These are phyloP conservation scores for Argyrosomus japonicus DNA, from an alignment of 2,113 vertebrate species.

Conservation along the genomic window DNA sequence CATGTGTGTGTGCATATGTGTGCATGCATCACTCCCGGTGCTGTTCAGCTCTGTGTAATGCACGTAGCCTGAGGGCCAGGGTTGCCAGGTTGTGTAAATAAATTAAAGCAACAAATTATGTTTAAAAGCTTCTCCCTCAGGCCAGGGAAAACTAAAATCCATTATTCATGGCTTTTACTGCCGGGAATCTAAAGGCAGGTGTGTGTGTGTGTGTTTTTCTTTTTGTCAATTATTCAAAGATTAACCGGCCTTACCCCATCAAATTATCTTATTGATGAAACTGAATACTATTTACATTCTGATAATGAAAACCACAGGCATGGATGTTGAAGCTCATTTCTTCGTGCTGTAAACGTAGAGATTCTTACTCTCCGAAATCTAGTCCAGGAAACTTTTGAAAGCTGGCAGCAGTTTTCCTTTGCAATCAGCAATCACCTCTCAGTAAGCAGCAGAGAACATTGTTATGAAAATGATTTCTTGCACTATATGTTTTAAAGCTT, in stretches of 20 bases:
- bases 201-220: conserved; percentile 39
- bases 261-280: conserved; percentile 61
- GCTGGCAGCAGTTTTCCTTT: conserved; percentile 8
- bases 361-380: not conserved
- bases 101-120: conserved; percentile 83
- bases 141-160: conserved; percentile 71
- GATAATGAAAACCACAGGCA: conserved; percentile 49
- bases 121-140: conserved; percentile 79
- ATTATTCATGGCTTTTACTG: conserved; percentile 78
- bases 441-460: not conserved
- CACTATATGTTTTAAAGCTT: not conserved
- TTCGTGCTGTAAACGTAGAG: not conserved
- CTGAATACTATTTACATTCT: conserved; percentile 59
- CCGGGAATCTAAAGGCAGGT: conserved; percentile 67
- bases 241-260: conserved; percentile 54
- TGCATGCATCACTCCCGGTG: not conserved
- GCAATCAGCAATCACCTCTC: not conserved
- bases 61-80: conserved; percentile 61
- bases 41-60: conserved; percentile 45
- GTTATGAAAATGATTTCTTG: not conserved
- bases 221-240: conserved; percentile 68
- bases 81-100: conserved; percentile 81
- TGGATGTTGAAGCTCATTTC: conserved; percentile 11
- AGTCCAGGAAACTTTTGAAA: not conserved
- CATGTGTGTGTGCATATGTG: not conserved